Evolutionary conservation across 2,113 vertebrate genomes (phyloP).

Genomic region (Chrysemys picta): DNA sequence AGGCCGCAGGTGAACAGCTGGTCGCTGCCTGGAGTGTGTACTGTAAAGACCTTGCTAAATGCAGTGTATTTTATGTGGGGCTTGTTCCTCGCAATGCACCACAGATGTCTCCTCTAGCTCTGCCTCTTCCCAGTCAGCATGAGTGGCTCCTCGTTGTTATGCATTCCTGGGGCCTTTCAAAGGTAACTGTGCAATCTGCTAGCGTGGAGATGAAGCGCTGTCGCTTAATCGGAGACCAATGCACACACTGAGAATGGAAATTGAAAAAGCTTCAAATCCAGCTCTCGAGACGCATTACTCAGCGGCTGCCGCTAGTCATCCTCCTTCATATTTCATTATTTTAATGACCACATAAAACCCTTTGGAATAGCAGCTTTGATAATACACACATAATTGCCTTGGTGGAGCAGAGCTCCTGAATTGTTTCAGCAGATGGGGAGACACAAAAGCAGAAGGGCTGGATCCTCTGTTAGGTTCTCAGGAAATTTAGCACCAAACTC

Average conservation of each 20-base stretch:
- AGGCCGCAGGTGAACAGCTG: neutral
- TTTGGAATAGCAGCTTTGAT: neutral
- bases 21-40: neutral
- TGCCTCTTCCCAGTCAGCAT: neutral
- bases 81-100: neutral
- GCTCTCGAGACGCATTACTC: neutral
- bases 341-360: neutral
- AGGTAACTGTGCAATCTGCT: neutral
- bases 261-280: neutral
- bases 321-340: neutral
- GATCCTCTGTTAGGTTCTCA: neutral
- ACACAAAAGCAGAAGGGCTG: neutral
- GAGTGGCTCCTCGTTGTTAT: neutral
- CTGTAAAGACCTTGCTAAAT: neutral
- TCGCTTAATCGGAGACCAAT: neutral
- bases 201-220: neutral
- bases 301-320: neutral
- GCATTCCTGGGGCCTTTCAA: neutral
- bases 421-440: neutral
- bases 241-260: neutral
- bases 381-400: neutral
- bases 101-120: neutral
- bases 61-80: neutral
- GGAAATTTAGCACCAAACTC: neutral
- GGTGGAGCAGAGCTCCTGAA: neutral